Base-by-base conservation (phyloP, 2,888 invertebrate genomes). In the Cactoblastis cactorum region DNA sequence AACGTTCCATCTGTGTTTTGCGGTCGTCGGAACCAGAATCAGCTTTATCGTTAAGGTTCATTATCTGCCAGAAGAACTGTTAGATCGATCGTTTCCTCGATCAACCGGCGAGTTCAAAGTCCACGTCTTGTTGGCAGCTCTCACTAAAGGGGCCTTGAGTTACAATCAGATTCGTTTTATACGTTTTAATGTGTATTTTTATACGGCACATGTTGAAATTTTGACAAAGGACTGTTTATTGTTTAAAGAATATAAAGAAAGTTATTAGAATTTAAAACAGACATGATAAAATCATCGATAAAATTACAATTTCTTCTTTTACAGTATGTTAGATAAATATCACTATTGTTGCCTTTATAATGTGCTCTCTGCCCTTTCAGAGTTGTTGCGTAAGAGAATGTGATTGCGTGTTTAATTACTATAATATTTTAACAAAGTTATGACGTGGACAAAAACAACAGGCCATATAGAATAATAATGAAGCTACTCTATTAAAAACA, bases 71-170 rank as follows among this genome's bases (percentile, higher is more conserved):
- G 14, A 43, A 43, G 43, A 37, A 1, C 38, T 18, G 17, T 0
- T 35, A 34, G 34, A 46, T 19, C 35, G 46, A 46, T 46, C 22
- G 46, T 18, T 35, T 46, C 35, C 18, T 45, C 28, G 17, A 19
- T 34, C 46, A 35, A 12, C 22, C 46, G 34, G 14, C 37, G 37
- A 45, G 46, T 46, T 35, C 46, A 46, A 46, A 46, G 46, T 46
- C 46, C 46, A 19, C 14, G 45, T 12, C 46, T 18, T 14, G 46
- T 22, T 14, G 43, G 28, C 43, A 43, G 24, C 43, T 43, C 43
- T 43, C 43, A 17, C 43, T 43, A 24, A 8, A 43, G 28, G 41
- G 41, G 43, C 43, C 43, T 43, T 43, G 43, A 43, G 43, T 28
- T 24, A 17, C 41, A 24, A 28, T 28, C 43, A 15, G 43, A 5